Conservation (phyloP, 2,888 invertebrate species). For the Lamproptera curius region DNA sequence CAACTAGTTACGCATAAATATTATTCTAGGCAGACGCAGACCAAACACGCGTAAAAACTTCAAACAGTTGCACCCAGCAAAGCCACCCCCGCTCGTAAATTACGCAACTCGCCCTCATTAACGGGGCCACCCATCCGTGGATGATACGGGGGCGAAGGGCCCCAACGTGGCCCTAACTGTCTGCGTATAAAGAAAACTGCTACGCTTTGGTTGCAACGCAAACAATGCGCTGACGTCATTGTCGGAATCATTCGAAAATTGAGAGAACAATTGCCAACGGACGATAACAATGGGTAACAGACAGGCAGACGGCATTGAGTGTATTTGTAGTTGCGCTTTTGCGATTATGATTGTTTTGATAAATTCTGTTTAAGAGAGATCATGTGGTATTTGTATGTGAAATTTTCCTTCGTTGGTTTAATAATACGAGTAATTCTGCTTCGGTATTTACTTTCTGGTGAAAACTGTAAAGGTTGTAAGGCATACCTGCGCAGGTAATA, state of each 20-base stretch:
- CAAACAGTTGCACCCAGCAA: slow-evolving; percentile 65
- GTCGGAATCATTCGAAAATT: slow-evolving; percentile 1
- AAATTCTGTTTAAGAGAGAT: too few species aligned
- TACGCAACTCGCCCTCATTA: slow-evolving; percentile 72
- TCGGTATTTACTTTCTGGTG: too few species aligned
- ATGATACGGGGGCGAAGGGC: slow-evolving; percentile 41
- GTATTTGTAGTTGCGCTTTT: too few species aligned
- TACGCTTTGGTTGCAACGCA: slow-evolving; percentile 20
- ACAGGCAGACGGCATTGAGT: too few species aligned
- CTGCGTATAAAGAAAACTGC: slow-evolving; percentile 23
- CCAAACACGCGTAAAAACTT: slow-evolving; percentile 67
- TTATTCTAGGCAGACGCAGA: slow-evolving; percentile 34
- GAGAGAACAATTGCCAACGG: neutral
- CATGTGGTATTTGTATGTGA: too few species aligned
- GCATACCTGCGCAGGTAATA: too few species aligned
- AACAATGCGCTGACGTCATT: slow-evolving; percentile 3
- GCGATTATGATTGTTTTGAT: too few species aligned
- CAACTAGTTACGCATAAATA: slow-evolving; percentile 20
- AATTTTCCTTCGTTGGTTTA: too few species aligned
- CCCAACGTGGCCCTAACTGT: slow-evolving; percentile 24
- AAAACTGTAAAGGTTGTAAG: too few species aligned
- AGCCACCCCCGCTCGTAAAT: slow-evolving; percentile 55
- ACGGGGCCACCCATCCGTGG: slow-evolving; percentile 60
- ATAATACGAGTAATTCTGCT: too few species aligned
- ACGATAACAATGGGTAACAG: too few species aligned